Evolutionary conservation across 2,888 invertebrate species (phyloP).

Genomic region (Agrotis exclamationis): DNA sequence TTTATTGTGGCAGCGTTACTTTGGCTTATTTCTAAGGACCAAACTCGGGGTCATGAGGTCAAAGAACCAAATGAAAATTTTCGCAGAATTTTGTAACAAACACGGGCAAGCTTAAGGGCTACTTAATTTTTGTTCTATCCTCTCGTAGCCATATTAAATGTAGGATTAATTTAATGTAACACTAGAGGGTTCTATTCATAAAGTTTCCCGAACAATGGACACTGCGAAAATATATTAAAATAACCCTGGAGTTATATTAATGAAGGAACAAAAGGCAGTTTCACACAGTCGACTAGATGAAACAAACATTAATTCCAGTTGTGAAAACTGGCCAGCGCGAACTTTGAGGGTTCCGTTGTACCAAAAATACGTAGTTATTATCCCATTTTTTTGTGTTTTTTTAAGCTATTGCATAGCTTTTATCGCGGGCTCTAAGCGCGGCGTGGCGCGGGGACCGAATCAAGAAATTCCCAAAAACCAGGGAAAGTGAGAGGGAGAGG

Average conservation of each 20-base stretch:
- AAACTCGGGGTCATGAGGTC: not conserved
- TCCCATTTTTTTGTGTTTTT: too few species aligned
- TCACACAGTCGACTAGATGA: slow-evolving; percentile 18
- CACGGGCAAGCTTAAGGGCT: not conserved
- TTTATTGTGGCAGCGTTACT: too few species aligned
- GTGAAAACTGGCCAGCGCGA: slow-evolving; percentile 1
- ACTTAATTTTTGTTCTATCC: slow-evolving; percentile 26
- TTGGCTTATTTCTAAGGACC: not conserved
- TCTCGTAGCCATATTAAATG: slow-evolving; percentile 29
- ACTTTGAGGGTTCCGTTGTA: not conserved
- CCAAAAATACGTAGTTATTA: too few species aligned
- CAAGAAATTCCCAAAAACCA: too few species aligned
- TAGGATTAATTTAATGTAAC: slow-evolving; percentile 49
- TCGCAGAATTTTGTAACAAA: slow-evolving; percentile 12
- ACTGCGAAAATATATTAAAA: slow-evolving; percentile 49
- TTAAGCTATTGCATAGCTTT: too few species aligned
- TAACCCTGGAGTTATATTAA: slow-evolving; percentile 43
- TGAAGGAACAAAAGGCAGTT: slow-evolving; percentile 27
- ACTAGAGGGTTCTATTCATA: slow-evolving; percentile 45
- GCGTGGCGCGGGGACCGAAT: too few species aligned
- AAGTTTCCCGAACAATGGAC: slow-evolving; percentile 36
- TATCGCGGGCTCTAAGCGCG: too few species aligned
- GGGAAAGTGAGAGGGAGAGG: too few species aligned
- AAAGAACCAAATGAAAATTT: not conserved
- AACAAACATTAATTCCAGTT: slow-evolving; percentile 30